Evolutionary conservation across 2,113 vertebrate species (phyloP), one percentile per base, ranked within the genome.

Genomic region (Microcebus griseorufus): DNA sequence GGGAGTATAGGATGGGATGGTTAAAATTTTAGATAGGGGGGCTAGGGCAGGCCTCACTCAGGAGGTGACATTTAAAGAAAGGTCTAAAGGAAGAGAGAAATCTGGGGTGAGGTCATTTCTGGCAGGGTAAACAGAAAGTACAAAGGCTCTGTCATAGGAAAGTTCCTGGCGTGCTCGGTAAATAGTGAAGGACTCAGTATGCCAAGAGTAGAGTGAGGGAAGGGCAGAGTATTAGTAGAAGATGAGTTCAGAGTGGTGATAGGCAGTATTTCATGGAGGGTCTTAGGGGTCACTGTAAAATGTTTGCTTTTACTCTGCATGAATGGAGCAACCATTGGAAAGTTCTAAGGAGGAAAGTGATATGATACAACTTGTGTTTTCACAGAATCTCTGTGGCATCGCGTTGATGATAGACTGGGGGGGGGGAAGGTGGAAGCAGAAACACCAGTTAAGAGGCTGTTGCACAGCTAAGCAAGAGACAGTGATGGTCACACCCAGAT

Each of bases 381-480:
- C 13, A 32, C 48, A 62, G 55, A 58, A 45, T 88, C 64, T 69
- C 58, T 53, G 14, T 27, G 22, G 10, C 6, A 45, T 22, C 4
- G 2, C 29, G 29, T 34, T 73, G 51, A 75, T 18, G 60, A 60
- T 18, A n/a, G 27, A 58, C 45, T 48, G 9, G 10, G 9, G 45
- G 0, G 4, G 23, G 51, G 3, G 29, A 12, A n/a, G 34, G 2
- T 6, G 8, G 18, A 16, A 51, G 29, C 69, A 51, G 37, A 78
- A 37, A 69, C 7, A 11, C 51, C n/a, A 39, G 39, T 60, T 7
- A 39, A 0, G 17, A 62, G 55, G 25, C 42, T 37, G 8, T 27
- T 58, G 29, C 13, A 11, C 7, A 42, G 2, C 2, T 1, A n/a
- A 22, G 62, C 64, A 27, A n/a, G 39, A 55, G 14, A 39, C 0